Base-by-base conservation (phyloP, 2,113 vertebrate species). In the Myiozetetes cayanensis region DNA sequence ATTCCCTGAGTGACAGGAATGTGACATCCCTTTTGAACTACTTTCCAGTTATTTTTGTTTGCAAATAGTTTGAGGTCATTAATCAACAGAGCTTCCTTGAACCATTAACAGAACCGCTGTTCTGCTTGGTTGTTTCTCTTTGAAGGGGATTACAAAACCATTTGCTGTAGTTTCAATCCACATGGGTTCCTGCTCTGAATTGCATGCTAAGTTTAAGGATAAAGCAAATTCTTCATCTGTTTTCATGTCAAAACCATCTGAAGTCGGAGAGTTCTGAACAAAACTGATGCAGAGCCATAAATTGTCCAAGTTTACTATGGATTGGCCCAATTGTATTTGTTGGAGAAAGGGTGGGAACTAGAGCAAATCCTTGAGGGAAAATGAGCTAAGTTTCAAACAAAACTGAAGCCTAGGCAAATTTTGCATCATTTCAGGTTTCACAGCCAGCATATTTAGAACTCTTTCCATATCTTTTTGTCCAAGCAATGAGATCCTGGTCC, bases 181-280 rank as follows among this genome's bases (percentile, higher is more conserved):
- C 85, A 84, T 76, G 90, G 49, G 58, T 82, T 93, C 73, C 66
- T 89, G 44, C 86, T 94, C 88, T 88, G 90, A 94, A 43, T 28
- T 82, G 66, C 88, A 93, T 75, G 80, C 37, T 85, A 90, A 82
- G 28, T 81, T 94, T 96, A 82, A 66, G 84, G 49, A 70, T 73
- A 22, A 56, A 87, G 58, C 8, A 66, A 87, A 90, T 89, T 94
- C 85, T 87, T 96, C 96, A 94, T 93, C 93, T 97, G 96, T 65
- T 96, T 96, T 92, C 90, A 53, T 70, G 93, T 93, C 90, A 87
- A 94, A 96, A 92, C 80, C 83, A 68, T 95, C 86, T 97, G 95
- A 97, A 95, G 85, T 75, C 65, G 78, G 56, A 47, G 44, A 73
- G n/a, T 50, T 95, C 87, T 89, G 37, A 61, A 58, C 28, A 87